Conservation (phyloP, 2,797 vertebrate species). For the Odontamblyopus lacepedii region DNA sequence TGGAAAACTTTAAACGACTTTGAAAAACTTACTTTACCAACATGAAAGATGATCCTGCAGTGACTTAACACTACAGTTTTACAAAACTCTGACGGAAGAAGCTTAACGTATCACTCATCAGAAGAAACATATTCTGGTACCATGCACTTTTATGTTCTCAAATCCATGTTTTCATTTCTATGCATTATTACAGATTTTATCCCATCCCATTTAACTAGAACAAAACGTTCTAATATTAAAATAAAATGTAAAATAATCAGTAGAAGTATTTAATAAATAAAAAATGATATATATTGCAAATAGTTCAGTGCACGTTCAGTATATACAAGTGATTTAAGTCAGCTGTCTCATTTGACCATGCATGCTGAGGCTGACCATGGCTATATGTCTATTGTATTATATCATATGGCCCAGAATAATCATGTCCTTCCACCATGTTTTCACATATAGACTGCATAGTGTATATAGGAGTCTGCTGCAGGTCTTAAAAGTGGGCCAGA, state of each 20-base stretch:
- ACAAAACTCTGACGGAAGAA: background rate
- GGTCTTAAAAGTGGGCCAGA: conserved; percentile 5
- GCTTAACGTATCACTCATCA: background rate
- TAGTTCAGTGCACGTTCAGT: background rate
- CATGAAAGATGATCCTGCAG: background rate
- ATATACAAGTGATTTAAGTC: background rate
- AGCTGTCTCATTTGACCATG: background rate
- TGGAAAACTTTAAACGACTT: background rate
- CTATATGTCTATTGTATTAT: background rate
- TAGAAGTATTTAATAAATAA: background rate
- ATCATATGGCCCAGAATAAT: background rate
- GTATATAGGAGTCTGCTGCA: conserved; percentile 7
- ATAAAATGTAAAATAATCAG: background rate
- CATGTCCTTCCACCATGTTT: background rate
- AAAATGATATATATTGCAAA: background rate
- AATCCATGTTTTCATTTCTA: too few species aligned
- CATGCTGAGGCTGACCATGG: background rate
- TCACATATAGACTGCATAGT: background rate
- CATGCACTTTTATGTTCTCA: too few species aligned
- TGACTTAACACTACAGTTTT: background rate
- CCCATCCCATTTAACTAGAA: background rate
- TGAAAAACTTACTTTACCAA: background rate
- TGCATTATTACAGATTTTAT: background rate
- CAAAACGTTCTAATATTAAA: background rate
- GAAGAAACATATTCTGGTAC: too few species aligned